Base-by-base conservation (phyloP, 2,888 invertebrate genomes). In the Amphimallon solstitiale region DNA sequence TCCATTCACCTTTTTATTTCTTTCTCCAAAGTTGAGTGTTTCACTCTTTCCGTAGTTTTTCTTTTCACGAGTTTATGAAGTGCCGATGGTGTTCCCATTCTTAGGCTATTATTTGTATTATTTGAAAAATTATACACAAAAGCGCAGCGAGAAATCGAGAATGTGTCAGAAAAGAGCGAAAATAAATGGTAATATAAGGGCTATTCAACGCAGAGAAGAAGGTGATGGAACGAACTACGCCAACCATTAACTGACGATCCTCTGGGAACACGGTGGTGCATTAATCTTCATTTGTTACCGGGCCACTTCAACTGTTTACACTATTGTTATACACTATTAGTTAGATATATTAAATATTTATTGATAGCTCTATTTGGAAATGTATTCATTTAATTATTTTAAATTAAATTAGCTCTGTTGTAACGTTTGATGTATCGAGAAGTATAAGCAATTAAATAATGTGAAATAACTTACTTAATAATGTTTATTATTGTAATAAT, bases 221-320 rank as follows among this genome's bases (percentile, higher is more conserved):
- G 34, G 35, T 56, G 37, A 21, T 29, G 43, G 52, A 46, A n/a
- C 68, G 73, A 70, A 67, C 65, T 68, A 56, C 64, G 70, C 67
- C 59, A 64, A 67, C 68, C 72, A 61, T 56, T 71, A 66, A 56
- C 19, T 37, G 40, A 21, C 61, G 70, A 68, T 74, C 77, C 75
- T 75, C 73, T 78, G 78, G 78, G 77, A 78, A 78, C 76, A 71
- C 19, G 43, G 38, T 45, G 21, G 21, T 56, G 76, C 80, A 80
- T 81, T 80, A 80, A 81, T 81, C 81, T 81, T 81, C 80, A 81
- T 81, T 81, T 81, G 81, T 81, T 81, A 78, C 78, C 81, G 75
- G n/a, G 73, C 80, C 80, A 80, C 80, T 81, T 80, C 77, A 79
- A 78, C 75, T 79, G 77, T 78, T 80, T 78, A 77, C 75, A 72